Conservation (phyloP, 2,888 invertebrate genomes). For the Neuroscelio doddi region DNA sequence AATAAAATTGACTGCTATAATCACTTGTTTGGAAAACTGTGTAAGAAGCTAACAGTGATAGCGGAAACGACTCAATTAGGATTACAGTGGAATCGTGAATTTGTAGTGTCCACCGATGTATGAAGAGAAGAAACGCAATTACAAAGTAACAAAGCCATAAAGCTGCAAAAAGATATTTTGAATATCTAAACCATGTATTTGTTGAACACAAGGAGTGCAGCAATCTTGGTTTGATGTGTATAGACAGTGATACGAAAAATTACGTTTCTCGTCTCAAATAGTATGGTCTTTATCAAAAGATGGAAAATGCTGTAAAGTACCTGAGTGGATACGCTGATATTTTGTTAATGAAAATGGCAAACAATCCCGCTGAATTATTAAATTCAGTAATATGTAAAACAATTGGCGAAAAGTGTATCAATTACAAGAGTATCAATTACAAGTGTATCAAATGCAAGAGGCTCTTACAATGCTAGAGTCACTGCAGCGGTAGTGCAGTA, state of each 20-base stretch:
- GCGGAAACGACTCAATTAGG: slow-evolving; percentile 2
- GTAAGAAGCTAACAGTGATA: slow-evolving; percentile 3
- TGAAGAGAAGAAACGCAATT: slow-evolving; percentile 16
- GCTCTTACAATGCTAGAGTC: too few species aligned
- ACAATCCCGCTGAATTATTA: too few species aligned
- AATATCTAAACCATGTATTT: slow-evolving; percentile 39
- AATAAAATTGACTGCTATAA: slow-evolving; percentile 39
- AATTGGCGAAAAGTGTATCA: too few species aligned
- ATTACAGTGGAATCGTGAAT: background rate
- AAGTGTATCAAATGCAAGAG: too few species aligned
- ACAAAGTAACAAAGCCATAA: background rate
- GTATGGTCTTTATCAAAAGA: slow-evolving; percentile 10
- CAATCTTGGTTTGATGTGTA: background rate
- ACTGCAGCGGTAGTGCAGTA: too few species aligned
- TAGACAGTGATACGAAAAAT: slow-evolving; percentile 12
- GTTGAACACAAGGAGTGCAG: slow-evolving; percentile 43
- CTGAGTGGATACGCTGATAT: too few species aligned
- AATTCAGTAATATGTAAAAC: too few species aligned
- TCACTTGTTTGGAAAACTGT: slow-evolving; percentile 29
- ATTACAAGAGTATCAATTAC: too few species aligned
- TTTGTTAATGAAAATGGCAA: too few species aligned
- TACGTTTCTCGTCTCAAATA: slow-evolving; percentile 14
- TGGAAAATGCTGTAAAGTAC: too few species aligned
- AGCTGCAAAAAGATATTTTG: slow-evolving; percentile 29
- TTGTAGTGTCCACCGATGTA: background rate